Evolutionary conservation across 2,113 vertebrate genomes (phyloP), one percentile per base, ranked within the genome.

Genomic region (Tragelaphus scriptus): DNA sequence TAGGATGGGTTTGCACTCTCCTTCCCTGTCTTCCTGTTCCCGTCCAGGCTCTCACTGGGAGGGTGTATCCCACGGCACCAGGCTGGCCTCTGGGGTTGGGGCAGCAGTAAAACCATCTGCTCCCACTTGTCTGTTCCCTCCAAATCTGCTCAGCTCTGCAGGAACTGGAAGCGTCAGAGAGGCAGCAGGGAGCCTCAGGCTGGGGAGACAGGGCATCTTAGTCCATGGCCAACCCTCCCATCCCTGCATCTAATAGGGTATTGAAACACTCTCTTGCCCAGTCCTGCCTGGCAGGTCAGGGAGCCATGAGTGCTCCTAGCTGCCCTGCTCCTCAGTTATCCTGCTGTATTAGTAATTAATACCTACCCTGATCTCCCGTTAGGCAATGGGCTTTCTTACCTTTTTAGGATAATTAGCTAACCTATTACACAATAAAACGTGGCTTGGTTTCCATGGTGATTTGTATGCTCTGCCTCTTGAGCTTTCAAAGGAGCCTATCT

Each of bases 391-490:
- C 58, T 91, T 75, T 82, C 79, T 88, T 90, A 89, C 65, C 85
- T 97, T 96, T 96, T 95, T 63, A 96, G 87, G 85, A 93, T 96
- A 81, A 96, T 97, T 94, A 97, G 59, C n/a, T 75, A 97, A 85
- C 36, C 94, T 95, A 75, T 96, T 75, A 85, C 23, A 56, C 40
- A 80, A 84, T 80, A 65, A 80, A 56, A 59, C n/a, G 36, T 23
- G 89, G 59, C 87, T 91, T 85, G 75, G 93, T 97, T 97, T 90
- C 96, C 90, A 89, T 87, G 89, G 95, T 26, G 86, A 91, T 68
- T 87, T 91, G 47, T 15, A 44, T 85, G 85, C 47, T 93, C 56
- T 59, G 36, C 65, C 84, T 77, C 49, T 40, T 2, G 91, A 91
- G 88, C 75, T 97, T 94, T 91, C 93, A 23, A 91, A 97, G 91